These are phyloP conservation scores for Goniozus legneri DNA, from an alignment of 1,140 invertebrate species.

Conservation along the genomic window DNA sequence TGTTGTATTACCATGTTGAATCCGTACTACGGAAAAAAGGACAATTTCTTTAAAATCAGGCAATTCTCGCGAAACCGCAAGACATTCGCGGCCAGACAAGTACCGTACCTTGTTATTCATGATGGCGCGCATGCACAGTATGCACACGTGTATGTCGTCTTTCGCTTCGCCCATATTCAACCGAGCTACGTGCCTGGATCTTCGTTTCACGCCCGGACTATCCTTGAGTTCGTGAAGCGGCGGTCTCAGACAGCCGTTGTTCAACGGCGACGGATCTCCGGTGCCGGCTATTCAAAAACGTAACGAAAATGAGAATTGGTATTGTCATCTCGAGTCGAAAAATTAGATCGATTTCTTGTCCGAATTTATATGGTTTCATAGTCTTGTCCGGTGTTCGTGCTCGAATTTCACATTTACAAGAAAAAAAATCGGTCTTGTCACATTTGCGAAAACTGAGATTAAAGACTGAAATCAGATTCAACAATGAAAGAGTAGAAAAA, in stretches of 20 bases:
- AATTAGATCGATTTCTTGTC: no score
- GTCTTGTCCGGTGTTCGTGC: not conserved
- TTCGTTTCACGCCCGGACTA: slow-evolving; percentile 68
- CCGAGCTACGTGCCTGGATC: slow-evolving; percentile 80
- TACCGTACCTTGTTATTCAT: slow-evolving; percentile 95
- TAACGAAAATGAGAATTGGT: not conserved
- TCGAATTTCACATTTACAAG: no score
- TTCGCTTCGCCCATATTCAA: slow-evolving; percentile 97
- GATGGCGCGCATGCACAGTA: slow-evolving; percentile 97
- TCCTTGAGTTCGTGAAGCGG: slow-evolving; percentile 62
- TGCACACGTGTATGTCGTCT: slow-evolving; percentile 98
- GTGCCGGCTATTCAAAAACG: slow-evolving; percentile 31
- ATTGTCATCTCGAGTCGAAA: not conserved
- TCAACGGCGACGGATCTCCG: slow-evolving; percentile 40
- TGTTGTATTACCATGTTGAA: slow-evolving; percentile 99
- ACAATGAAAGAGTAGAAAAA: no score
- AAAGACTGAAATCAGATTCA: no score
- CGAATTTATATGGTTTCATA: no score
- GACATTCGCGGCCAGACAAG: no score
- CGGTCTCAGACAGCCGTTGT: slow-evolving; percentile 60
- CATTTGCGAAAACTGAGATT: no score
- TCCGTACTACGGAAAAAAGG: slow-evolving; percentile 69
- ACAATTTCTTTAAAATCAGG: not conserved
- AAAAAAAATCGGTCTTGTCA: no score
- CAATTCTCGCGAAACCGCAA: no score